A percentile compares a stretch with the other conserved stretches of the same genome.
Evolutionary conservation across 2,888 invertebrate species (phyloP).

Genomic region (Diogma glabrata): DNA sequence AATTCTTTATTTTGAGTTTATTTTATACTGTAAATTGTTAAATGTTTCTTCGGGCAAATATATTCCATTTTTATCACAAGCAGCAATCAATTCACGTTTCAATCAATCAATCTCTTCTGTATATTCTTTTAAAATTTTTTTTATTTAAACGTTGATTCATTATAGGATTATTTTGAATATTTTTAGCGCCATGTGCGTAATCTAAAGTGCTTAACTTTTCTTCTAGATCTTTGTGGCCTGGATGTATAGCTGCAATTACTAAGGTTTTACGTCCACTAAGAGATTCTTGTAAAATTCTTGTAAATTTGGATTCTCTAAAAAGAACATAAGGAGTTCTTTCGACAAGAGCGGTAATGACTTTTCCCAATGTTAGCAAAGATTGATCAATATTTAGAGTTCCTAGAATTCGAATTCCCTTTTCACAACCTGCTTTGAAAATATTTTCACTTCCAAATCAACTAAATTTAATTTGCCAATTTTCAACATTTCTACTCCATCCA

Average conservation of each 20-base stretch:
- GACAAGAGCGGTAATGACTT: conserved; percentile 89
- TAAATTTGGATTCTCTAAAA: conserved; percentile 94
- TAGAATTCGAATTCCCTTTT: conserved; percentile 67
- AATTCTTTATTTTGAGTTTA: conserved; percentile 58
- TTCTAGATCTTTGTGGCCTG: conserved; percentile 74
- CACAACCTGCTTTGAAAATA: conserved; percentile 91
- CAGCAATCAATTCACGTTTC: conserved; percentile 73
- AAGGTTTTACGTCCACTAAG: conserved; percentile 94
- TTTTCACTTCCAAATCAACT: conserved; percentile 97
- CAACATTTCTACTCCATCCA: conserved; percentile 81
- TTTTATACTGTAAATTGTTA: conserved; percentile 49
- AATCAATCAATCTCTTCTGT: conserved; percentile 84
- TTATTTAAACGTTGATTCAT: conserved; percentile 84
- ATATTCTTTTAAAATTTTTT: conserved; percentile 70
- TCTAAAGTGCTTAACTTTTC: conserved; percentile 93
- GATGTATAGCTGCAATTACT: conserved; percentile 93
- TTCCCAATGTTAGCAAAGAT: conserved; percentile 81
- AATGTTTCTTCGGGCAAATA: conserved; percentile 80
- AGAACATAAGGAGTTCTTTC: conserved; percentile 89
- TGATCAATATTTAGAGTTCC: conserved; percentile 97
- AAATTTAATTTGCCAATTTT: conserved; percentile 95
- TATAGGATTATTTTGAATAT: conserved; percentile 82
- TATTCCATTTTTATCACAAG: conserved; percentile 77
- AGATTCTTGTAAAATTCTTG: conserved; percentile 88
- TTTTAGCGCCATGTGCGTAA: conserved; percentile 89